phyloP scores from a whole-genome alignment of 2,888 invertebrate genomes.

The Oligia strigilis region DNA sequence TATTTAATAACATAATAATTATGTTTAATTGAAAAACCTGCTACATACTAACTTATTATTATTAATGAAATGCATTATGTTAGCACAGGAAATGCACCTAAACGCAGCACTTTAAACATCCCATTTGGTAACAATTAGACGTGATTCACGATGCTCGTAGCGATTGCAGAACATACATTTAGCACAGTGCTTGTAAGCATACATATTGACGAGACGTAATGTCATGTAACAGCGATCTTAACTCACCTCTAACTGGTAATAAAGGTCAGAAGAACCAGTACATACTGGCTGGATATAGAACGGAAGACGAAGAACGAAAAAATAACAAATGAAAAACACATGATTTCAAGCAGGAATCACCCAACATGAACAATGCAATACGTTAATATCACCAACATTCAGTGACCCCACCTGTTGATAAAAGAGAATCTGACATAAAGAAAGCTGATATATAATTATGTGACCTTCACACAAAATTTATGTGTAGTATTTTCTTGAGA shows the following conservation, averaged over 20 bases:
- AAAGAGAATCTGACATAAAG: too few relatives aligned
- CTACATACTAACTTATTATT: too few relatives aligned
- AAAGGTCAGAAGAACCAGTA: slow-evolving; percentile 19
- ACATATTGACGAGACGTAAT: slow-evolving; percentile 57
- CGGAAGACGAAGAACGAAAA: background rate
- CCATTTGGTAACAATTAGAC: slow-evolving; percentile 40
- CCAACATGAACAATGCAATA: background rate
- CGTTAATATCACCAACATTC: too few relatives aligned
- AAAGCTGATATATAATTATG: too few relatives aligned
- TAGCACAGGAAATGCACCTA: slow-evolving; percentile 23
- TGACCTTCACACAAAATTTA: too few relatives aligned
- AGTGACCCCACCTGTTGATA: too few relatives aligned
- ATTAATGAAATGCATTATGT: background rate
- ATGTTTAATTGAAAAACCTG: slow-evolving; percentile 2
- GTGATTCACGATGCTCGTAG: slow-evolving; percentile 37
- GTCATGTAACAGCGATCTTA: slow-evolving; percentile 55
- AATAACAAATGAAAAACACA: background rate
- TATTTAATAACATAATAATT: background rate
- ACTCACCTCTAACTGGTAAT: slow-evolving; percentile 29
- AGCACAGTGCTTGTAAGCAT: slow-evolving; percentile 42
- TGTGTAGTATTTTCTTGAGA: too few relatives aligned
- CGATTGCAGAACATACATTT: slow-evolving; percentile 51
- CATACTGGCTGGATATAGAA: background rate
- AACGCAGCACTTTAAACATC: slow-evolving; percentile 11
- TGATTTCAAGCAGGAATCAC: background rate